Evolutionary conservation across 2,888 invertebrate species (phyloP), one percentile per base, ranked within the genome.

Genomic region (Acanthosepion lycidas): DNA sequence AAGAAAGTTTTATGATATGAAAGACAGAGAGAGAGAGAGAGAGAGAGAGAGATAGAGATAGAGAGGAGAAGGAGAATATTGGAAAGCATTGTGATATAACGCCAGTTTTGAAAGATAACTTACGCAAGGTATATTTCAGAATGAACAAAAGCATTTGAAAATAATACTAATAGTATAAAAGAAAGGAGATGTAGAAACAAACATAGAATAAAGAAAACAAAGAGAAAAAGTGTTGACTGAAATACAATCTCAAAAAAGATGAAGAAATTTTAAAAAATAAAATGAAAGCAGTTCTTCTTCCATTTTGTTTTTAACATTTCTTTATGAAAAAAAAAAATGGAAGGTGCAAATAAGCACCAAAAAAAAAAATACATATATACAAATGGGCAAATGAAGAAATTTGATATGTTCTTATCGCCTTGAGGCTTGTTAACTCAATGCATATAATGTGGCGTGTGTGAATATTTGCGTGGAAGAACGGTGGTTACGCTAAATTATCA

Each of bases 381-480:
- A 78, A 78, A 78, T 78, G 78, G 78, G 15, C 78, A 78, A 78
- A 78, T n/a, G n/a, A 78, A n/a, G 78, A n/a, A 78, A 78, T 78
- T n/a, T n/a, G 78, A 78, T 78, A n/a, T n/a, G 33, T n/a, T 33
- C 78, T 78, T n/a, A 78, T 78, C 78, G 78, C 78, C 78, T n/a
- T 78, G 78, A 18, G 78, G 78, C n/a, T 78, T n/a, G 33, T 78
- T 78, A 78, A 78, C 78, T n/a, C n/a, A 33, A 33, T 78, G 78
- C n/a, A 12, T n/a, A n/a, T 78, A 15, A 33, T 33, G 78, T 78
- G 78, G 33, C n/a, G 78, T 78, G 78, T 15, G 33, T 78, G 33
- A 78, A n/a, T 78, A 33, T 78, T 78, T n/a, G 78, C 78, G 33
- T 33, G 0, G 78, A 12, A n/a, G 33, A 78, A 78, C 78, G 12